Evolutionary conservation across 2,113 vertebrate genomes (phyloP).

Genomic region (Oenanthe oenanthe): DNA sequence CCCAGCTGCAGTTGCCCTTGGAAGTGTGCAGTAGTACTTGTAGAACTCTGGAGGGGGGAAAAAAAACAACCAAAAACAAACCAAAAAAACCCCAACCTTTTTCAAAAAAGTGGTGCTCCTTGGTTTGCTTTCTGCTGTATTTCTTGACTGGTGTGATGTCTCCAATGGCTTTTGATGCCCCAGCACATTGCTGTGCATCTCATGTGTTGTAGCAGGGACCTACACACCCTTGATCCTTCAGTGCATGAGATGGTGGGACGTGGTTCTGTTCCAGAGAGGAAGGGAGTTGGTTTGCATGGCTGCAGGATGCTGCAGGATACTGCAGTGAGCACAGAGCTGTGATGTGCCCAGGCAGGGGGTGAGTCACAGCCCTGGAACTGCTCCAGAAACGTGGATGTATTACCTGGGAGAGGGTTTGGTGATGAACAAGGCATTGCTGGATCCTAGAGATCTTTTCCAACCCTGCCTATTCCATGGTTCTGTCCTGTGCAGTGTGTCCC

Average conservation of each 20-base stretch:
- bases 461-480: background rate
- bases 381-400: accelerated
- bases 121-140: background rate
- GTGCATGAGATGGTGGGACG: accelerated
- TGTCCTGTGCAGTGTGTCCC: background rate
- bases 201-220: background rate
- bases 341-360: background rate
- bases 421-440: background rate
- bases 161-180: background rate
- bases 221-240: background rate
- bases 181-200: background rate
- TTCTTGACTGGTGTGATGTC: background rate
- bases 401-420: background rate
- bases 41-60: background rate
- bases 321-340: background rate
- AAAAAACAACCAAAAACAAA: too few relatives aligned
- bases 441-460: background rate
- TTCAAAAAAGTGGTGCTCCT: background rate
- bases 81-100: background rate
- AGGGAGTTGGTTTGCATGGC: background rate
- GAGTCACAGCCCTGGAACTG: background rate
- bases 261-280: background rate
- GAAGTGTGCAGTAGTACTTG: background rate
- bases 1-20: background rate
- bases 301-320: background rate